Evolutionary conservation across 2,113 vertebrate species (phyloP).

Genomic region (Toxostoma redivivum): DNA sequence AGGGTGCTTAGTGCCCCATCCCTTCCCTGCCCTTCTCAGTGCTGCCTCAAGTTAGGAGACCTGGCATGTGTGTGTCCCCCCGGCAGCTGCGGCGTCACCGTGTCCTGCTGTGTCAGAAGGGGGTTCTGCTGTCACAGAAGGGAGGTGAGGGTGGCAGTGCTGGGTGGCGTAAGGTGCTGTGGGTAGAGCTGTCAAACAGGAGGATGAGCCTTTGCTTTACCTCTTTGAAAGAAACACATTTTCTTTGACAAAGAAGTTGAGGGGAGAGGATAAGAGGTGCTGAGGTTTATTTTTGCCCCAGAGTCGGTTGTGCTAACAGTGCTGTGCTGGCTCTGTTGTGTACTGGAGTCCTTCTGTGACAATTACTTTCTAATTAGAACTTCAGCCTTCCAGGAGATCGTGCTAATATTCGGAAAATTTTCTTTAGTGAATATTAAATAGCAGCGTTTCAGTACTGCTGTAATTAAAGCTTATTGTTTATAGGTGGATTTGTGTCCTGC

Average conservation of each 20-base stretch:
- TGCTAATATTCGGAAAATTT: neutral
- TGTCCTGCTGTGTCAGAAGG: neutral
- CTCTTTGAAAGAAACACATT: neutral
- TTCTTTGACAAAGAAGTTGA: neutral
- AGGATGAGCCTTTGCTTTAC: neutral
- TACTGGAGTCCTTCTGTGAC: neutral
- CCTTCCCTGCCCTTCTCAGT: neutral
- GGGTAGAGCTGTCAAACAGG: neutral
- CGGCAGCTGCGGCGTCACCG: rapidly evolving
- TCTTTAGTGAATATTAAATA: neutral
- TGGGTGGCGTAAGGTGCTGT: neutral
- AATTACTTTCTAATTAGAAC: neutral
- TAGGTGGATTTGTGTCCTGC: neutral
- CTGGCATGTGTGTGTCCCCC: neutral
- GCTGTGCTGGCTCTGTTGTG: neutral
- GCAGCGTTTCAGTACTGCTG: neutral
- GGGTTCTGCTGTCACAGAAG: neutral
- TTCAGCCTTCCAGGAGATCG: neutral
- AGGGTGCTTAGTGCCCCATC: neutral
- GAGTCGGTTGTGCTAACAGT: neutral
- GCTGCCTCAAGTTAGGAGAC: neutral
- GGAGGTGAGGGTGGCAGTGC: rapidly evolving
- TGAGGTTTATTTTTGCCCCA: neutral
- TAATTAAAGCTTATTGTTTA: neutral
- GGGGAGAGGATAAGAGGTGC: neutral